These are phyloP conservation scores for Peromyscus nudipes DNA, from an alignment of 2,797 vertebrate genomes.

Conservation along the genomic window DNA sequence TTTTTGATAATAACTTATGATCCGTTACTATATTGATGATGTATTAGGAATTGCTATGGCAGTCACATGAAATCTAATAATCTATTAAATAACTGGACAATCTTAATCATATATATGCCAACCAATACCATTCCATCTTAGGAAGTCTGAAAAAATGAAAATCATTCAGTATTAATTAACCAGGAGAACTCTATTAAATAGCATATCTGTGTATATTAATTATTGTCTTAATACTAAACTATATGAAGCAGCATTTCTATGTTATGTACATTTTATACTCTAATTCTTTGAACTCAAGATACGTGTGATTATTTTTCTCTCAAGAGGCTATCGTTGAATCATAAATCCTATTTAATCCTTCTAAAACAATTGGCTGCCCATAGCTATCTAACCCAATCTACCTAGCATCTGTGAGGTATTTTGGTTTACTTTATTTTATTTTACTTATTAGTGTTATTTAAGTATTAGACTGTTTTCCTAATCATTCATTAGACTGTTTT, in stretches of 20 bases:
- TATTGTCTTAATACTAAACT: conserved; percentile 73
- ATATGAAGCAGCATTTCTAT: conserved; percentile 71
- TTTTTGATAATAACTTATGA: conserved; percentile 38
- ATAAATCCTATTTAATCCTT: conserved; percentile 68
- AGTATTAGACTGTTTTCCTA: conserved; percentile 69
- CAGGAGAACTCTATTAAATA: conserved; percentile 65
- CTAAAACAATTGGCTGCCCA: conserved; percentile 68
- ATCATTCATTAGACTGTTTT: conserved; percentile 74
- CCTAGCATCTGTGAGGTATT: conserved; percentile 60
- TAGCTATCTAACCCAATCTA: conserved; percentile 62
- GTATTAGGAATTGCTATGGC: conserved; percentile 53
- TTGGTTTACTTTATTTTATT: conserved; percentile 14
- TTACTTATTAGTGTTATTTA: background rate
- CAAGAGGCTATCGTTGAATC: conserved; percentile 61
- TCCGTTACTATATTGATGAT: conserved; percentile 47
- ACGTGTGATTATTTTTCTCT: conserved; percentile 67
- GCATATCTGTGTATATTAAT: conserved; percentile 62
- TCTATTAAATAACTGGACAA: conserved; percentile 39
- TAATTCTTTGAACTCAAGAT: conserved; percentile 69
- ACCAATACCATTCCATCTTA: conserved; percentile 67
- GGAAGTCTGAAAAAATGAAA: conserved; percentile 69
- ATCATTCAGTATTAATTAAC: conserved; percentile 60
- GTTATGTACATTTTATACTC: conserved; percentile 74
- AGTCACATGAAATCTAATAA: conserved; percentile 68
- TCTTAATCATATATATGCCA: conserved; percentile 66